phyloP scores from a whole-genome alignment of 2,888 invertebrate genomes.

The Acanthopleura granulata region DNA sequence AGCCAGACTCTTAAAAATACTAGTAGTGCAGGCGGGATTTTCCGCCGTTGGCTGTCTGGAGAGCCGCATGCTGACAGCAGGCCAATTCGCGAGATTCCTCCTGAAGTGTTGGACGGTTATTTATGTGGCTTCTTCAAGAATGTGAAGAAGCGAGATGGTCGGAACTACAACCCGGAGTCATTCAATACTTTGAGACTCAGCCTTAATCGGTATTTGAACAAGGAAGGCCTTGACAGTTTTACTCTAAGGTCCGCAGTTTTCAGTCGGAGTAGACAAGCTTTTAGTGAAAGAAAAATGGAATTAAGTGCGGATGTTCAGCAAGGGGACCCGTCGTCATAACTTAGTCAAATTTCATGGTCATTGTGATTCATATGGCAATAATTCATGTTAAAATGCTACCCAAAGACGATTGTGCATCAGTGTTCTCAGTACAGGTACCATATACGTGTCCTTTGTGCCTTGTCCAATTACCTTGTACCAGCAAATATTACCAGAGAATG shows the following conservation, averaged over 20 bases:
- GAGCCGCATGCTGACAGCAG: neutral
- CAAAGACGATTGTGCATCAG: too few species aligned
- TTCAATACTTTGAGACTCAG: neutral
- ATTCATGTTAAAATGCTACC: too few species aligned
- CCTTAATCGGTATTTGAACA: neutral
- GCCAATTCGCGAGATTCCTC: slow-evolving; percentile 4
- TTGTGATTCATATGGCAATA: too few species aligned
- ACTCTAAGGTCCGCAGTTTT: neutral
- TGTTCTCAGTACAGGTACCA: too few species aligned
- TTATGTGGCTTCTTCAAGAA: neutral
- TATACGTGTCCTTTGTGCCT: too few species aligned
- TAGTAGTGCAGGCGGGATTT: slow-evolving; percentile 2
- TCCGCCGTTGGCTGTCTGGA: neutral
- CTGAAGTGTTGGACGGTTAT: neutral
- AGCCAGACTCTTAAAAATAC: neutral
- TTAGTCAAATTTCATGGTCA: too few species aligned
- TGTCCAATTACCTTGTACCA: too few species aligned
- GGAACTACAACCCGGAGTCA: slow-evolving; percentile 3
- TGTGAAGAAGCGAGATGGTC: slow-evolving; percentile 3
- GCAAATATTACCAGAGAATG: too few species aligned
- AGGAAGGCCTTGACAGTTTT: neutral
- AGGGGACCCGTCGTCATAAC: too few species aligned
- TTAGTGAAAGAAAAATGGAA: slow-evolving; percentile 3
- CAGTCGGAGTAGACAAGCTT: neutral
- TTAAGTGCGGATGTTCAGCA: neutral